phyloP scores from a whole-genome alignment of 2,797 vertebrate genomes.

The Sebastes miniatus region DNA sequence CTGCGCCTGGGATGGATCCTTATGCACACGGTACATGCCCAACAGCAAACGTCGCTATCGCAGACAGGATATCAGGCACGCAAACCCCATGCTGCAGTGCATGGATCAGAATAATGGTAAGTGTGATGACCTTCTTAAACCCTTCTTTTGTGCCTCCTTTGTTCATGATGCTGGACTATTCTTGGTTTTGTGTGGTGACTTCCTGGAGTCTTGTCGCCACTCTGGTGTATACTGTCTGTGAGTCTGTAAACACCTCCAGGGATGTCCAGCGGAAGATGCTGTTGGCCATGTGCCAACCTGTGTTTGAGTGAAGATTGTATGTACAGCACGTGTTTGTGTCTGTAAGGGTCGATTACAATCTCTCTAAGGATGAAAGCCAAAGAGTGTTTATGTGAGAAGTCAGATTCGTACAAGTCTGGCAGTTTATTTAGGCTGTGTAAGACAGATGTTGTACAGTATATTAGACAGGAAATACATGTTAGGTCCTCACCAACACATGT shows the following conservation, averaged over 20 bases:
- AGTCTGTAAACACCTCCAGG: neutral
- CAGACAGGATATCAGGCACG: conserved; percentile 86
- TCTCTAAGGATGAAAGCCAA: neutral
- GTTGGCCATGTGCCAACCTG: conserved; percentile 5
- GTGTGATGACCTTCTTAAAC: neutral
- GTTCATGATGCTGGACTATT: neutral
- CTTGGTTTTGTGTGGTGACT: no score
- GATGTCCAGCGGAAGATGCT: neutral
- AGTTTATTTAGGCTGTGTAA: neutral
- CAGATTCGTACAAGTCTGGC: neutral
- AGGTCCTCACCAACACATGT: neutral
- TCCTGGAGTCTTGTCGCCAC: neutral
- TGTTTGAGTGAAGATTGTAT: neutral
- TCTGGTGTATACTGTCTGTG: conserved; percentile 4
- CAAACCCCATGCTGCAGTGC: conserved; percentile 90
- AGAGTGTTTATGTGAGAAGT: neutral
- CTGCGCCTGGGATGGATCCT: conserved; percentile 90
- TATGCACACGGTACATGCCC: conserved; percentile 84
- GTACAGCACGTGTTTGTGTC: neutral
- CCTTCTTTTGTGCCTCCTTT: neutral
- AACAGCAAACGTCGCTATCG: conserved; percentile 87
- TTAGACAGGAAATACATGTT: neutral
- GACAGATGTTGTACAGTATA: neutral
- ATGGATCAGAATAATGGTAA: conserved; percentile 90
- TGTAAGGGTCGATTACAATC: neutral